Evolutionary conservation across 2,888 invertebrate genomes (phyloP).

Genomic region (Acrocyrtus sp.): DNA sequence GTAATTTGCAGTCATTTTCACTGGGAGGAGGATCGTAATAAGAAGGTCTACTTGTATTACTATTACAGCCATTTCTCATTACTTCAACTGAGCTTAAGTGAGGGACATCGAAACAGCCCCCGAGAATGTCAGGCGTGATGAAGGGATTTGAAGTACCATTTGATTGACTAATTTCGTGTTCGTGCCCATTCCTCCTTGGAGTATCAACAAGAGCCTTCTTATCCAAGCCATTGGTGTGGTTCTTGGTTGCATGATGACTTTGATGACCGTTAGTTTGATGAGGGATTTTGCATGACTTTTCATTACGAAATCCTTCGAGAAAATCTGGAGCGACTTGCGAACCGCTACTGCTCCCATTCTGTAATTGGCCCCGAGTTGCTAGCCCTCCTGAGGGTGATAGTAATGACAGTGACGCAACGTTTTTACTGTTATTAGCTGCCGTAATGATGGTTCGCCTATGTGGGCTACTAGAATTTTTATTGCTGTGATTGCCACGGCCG

Average conservation of each 20-base stretch:
- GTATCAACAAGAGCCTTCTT: too few relatives aligned
- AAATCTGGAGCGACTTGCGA: constrained; percentile 36
- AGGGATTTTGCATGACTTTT: constrained; percentile 30
- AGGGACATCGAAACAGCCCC: constrained; percentile 43
- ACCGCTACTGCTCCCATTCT: constrained; percentile 34
- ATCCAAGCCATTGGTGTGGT: constrained; percentile 29
- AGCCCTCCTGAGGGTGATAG: constrained; percentile 13
- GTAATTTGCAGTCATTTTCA: constrained; percentile 22
- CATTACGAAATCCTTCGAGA: constrained; percentile 46
- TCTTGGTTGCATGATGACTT: constrained; percentile 7
- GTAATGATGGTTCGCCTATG: neutral
- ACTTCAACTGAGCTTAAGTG: constrained; percentile 9
- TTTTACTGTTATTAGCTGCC: constrained; percentile 21
- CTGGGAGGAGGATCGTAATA: too few relatives aligned
- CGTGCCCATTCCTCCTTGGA: constrained; percentile 25
- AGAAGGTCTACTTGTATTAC: neutral
- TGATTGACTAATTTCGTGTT: constrained; percentile 28
- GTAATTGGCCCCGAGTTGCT: constrained; percentile 8
- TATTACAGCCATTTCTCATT: constrained; percentile 6
- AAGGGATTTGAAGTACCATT: constrained; percentile 30
- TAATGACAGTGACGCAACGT: constrained; percentile 12
- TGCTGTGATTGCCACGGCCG: neutral
- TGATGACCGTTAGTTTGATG: constrained; percentile 16
- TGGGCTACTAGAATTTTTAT: constrained; percentile 15
- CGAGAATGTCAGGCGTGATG: constrained; percentile 47